Evolutionary conservation across 2,888 invertebrate species (phyloP), one percentile per base, ranked within the genome.

Genomic region (Caenorhabditis sinica): DNA sequence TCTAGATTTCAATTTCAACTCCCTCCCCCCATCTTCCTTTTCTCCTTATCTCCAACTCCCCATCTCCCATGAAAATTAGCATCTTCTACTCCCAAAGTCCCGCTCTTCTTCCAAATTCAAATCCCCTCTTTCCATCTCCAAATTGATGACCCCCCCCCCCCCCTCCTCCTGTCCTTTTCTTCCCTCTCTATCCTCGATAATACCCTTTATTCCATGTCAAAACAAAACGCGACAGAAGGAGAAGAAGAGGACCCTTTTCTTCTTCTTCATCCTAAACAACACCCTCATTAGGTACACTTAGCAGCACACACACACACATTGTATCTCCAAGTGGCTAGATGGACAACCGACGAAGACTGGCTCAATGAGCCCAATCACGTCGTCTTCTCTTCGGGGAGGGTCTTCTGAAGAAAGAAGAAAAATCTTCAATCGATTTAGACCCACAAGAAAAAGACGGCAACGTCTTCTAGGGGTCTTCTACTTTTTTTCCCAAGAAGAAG

Each of bases 281-380:
- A 13, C 73, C 36, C 77, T 77, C 77, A 77, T 77, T 69, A 77
- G 77, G 77, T 69, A 77, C 77, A 77, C 77, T 77, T 77, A 69
- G 69, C 69, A 28, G 13, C 40, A 40, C 9, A 11, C 40, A 40
- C 9, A 11, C 40, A 40, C 13, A 13, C 40, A 40, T 2, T 13
- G 13, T 40, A 13, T 40, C 20, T 49, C 56, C 43, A 77, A 77
- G 77, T 77, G 77, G 77, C 77, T 51, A 49, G 76, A 68, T 51
- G 45, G 65, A 40, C 11, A 13, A 4, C 33, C 33, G 33, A 6
- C n/a, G n/a, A n/a, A n/a, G n/a, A n/a, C 33, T 43, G 5, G 60
- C 77, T 77, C 77, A 69, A 69, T 77, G 77, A 77, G 77, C 77
- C 77, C 77, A 69, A 76, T 76, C 76, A 76, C 76, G 76, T 53